Evolutionary conservation across 2,113 vertebrate species (phyloP).

Genomic region (Apteryx mantelli): DNA sequence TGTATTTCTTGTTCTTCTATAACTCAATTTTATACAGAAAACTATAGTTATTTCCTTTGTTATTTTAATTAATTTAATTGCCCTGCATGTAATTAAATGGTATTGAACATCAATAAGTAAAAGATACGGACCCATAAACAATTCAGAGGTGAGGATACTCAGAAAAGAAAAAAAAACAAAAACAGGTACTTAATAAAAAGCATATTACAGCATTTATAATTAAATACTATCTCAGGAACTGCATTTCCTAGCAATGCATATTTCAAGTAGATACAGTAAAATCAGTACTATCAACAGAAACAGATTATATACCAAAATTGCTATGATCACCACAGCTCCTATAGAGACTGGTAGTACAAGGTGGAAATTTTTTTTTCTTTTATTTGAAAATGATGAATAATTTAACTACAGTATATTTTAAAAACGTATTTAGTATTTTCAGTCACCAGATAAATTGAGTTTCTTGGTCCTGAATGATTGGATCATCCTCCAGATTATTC

Average conservation of each 20-base stretch:
- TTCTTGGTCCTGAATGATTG: neutral
- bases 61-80: neutral
- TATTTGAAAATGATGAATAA: neutral
- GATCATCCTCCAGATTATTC: neutral
- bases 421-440: neutral
- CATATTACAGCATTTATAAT: neutral
- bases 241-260: neutral
- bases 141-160: neutral
- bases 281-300: neutral
- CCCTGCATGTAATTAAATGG: neutral
- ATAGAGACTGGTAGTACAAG: neutral
- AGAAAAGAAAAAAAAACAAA: neutral
- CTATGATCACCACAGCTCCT: constrained; percentile 15
- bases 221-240: neutral
- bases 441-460: neutral
- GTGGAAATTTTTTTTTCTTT: neutral
- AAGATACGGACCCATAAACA: neutral
- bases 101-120: neutral
- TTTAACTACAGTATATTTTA: neutral
- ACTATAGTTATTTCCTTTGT: neutral
- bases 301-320: neutral
- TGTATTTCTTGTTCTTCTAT: neutral
- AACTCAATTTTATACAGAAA: neutral
- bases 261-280: neutral
- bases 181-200: neutral